These are phyloP conservation scores for Pollenia griseotomentosa DNA, from an alignment of 2,888 invertebrate species.

Conservation along the genomic window DNA sequence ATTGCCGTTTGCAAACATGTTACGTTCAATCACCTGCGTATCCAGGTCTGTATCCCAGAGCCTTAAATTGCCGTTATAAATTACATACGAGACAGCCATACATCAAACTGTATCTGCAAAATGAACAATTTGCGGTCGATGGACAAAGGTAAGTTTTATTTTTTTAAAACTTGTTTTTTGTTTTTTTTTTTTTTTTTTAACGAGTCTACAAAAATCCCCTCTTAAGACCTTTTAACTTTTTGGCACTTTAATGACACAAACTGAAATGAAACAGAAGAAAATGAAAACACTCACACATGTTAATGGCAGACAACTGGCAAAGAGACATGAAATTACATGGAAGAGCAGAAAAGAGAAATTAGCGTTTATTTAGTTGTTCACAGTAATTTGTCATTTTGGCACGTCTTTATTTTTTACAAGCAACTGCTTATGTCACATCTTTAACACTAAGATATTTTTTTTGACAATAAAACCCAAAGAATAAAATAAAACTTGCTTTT, in stretches of 20 bases:
- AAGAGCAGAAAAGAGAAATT: slow-evolving; percentile 64
- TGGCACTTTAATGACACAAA: slow-evolving; percentile 63
- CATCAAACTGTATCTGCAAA: slow-evolving; percentile 95
- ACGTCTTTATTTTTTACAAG: slow-evolving; percentile 74
- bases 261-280: slow-evolving; percentile 25
- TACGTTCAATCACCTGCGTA: slow-evolving; percentile 97
- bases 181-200: not conserved
- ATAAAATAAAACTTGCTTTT: not conserved
- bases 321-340: slow-evolving; percentile 52
- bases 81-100: slow-evolving; percentile 94
- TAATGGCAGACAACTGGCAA: slow-evolving; percentile 39
- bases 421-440: slow-evolving; percentile 73
- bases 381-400: slow-evolving; percentile 83
- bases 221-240: slow-evolving; percentile 65
- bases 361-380: slow-evolving; percentile 72
- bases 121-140: slow-evolving; percentile 96
- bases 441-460: slow-evolving; percentile 60
- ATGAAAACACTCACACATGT: slow-evolving; percentile 11
- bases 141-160: slow-evolving; percentile 87
- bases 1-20: slow-evolving; percentile 95
- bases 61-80: slow-evolving; percentile 95
- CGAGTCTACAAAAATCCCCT: not conserved
- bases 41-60: slow-evolving; percentile 95
- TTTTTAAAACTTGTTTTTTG: not conserved
- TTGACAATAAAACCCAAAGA: not conserved